Evolutionary conservation across 35 echinoderm and acorn worm genomes (phyloP).

Genomic region (Lytechinus variegatus): DNA sequence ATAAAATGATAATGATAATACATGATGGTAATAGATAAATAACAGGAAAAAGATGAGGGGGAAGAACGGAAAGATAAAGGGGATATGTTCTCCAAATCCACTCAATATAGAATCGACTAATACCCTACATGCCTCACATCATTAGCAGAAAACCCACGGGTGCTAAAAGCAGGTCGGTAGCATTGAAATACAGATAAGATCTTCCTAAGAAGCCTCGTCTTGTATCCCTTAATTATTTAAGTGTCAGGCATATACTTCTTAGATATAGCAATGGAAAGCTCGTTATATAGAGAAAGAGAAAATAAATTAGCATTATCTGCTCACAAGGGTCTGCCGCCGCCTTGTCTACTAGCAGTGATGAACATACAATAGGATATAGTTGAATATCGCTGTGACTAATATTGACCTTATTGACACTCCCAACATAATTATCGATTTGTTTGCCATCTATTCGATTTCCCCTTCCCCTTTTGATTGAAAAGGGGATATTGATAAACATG

Average conservation of each 20-base stretch:
- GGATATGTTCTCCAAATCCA: too few species aligned
- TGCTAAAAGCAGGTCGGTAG: neutral
- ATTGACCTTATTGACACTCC: neutral
- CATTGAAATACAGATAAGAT: neutral
- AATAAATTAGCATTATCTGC: neutral
- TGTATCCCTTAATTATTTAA: neutral
- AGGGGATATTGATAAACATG: too few species aligned
- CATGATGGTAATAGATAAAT: too few species aligned
- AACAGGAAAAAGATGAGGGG: too few species aligned
- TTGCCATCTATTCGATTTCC: too few species aligned
- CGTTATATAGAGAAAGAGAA: neutral
- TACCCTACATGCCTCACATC: too few species aligned
- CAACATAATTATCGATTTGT: neutral
- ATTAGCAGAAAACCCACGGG: too few species aligned
- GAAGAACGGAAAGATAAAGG: too few species aligned
- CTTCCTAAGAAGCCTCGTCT: neutral
- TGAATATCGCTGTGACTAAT: neutral
- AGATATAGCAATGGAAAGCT: neutral
- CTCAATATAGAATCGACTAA: too few species aligned
- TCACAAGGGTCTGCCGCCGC: neutral
- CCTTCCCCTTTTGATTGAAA: too few species aligned
- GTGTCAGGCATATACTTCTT: neutral
- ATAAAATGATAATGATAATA: too few species aligned
- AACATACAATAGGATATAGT: neutral
- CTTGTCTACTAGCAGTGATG: neutral